A percentile compares a stretch with the other conserved stretches of the same genome.
phyloP scores from a whole-genome alignment of 2,113 vertebrate genomes.

The Platichthys stellatus region DNA sequence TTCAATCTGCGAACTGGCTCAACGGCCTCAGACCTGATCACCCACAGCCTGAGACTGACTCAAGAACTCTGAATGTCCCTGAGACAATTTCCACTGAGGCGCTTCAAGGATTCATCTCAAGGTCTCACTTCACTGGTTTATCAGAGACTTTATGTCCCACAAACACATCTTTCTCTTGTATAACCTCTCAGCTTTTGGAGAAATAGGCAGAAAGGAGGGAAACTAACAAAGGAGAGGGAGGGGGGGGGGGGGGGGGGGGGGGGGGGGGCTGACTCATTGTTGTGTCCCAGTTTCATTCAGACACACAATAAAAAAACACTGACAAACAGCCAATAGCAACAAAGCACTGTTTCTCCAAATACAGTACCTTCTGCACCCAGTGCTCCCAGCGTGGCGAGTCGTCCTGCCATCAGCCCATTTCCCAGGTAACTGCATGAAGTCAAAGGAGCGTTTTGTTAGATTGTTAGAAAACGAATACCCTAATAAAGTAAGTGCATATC shows the following conservation, averaged over 20 bases:
- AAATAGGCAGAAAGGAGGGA: not conserved
- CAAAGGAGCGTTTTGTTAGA: slow-evolving; percentile 15
- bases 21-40: slow-evolving; percentile 10
- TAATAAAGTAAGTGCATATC: slow-evolving; percentile 4
- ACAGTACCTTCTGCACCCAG: slow-evolving; percentile 86
- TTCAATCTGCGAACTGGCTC: slow-evolving; percentile 23
- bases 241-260: not conserved
- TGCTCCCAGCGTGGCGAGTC: slow-evolving; percentile 89
- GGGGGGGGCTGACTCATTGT: slow-evolving; percentile 13
- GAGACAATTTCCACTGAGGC: slow-evolving; percentile 24
- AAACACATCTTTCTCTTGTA: slow-evolving; percentile 7
- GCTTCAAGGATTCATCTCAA: slow-evolving; percentile 35
- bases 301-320: slow-evolving; percentile 3
- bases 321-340: slow-evolving; percentile 11
- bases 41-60: not conserved
- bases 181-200: not conserved
- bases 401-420: slow-evolving; percentile 93
- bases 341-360: not conserved
- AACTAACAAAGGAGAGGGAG: not conserved
- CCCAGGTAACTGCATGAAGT: slow-evolving; percentile 89
- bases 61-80: no score
- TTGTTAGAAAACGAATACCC: slow-evolving; percentile 12
- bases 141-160: slow-evolving; percentile 9
- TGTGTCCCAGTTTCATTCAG: slow-evolving; percentile 11
- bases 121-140: slow-evolving; percentile 27